Evolutionary conservation across 1,140 invertebrate species (phyloP).

Genomic region (Eubasilissa regina): DNA sequence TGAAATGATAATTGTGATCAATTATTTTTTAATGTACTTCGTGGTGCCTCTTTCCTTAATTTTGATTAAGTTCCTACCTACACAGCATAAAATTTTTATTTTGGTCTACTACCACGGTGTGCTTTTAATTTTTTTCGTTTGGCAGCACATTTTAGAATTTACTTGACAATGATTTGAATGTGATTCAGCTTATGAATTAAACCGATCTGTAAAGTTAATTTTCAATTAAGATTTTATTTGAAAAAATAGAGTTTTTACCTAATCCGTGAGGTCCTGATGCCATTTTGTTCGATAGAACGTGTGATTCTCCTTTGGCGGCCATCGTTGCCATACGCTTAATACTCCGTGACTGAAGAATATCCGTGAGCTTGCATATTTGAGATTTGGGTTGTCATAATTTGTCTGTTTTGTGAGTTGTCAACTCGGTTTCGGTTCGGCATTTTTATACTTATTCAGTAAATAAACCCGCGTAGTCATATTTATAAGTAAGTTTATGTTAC

Average conservation of each 20-base stretch:
- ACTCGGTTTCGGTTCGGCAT: constrained; percentile 6
- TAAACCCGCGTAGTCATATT: background rate
- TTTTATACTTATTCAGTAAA: constrained; percentile 4
- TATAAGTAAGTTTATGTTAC: no score
- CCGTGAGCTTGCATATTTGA: constrained; percentile 70
- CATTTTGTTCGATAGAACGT: constrained; percentile 40
- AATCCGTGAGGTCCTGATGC: constrained; percentile 73
- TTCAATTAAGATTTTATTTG: constrained; percentile 9
- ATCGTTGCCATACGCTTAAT: constrained; percentile 19
- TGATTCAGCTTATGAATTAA: background rate
- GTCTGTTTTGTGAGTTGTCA: constrained; percentile 48
- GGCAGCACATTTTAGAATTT: background rate
- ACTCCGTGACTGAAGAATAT: constrained; percentile 51
- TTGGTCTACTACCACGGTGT: background rate
- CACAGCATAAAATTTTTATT: no score
- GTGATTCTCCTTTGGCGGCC: constrained; percentile 11
- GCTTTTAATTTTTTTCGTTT: background rate
- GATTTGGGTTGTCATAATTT: constrained; percentile 46
- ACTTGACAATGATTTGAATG: no score
- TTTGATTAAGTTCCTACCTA: no score
- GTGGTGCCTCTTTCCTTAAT: no score
- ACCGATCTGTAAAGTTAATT: constrained; percentile 1
- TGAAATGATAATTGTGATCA: no score
- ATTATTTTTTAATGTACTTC: no score
- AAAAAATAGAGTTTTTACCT: constrained; percentile 65